Evolutionary conservation across 2,113 vertebrate species (phyloP).

Genomic region (Centropristis striata): DNA sequence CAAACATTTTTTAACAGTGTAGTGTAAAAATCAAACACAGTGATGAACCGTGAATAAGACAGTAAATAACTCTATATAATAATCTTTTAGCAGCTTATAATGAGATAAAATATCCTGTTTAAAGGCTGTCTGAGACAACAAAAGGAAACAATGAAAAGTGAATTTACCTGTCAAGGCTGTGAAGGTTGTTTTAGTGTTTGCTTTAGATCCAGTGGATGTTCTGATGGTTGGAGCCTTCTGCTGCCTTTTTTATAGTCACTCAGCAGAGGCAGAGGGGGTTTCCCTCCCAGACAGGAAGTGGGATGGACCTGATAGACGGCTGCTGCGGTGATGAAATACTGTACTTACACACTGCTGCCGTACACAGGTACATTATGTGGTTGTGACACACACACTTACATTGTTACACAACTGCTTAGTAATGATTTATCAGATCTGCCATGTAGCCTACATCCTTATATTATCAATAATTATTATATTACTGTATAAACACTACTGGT

Average conservation of each 20-base stretch:
- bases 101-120: neutral
- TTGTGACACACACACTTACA: neutral
- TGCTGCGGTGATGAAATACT: conserved; percentile 46
- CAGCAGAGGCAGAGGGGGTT: neutral
- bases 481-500: too few relatives aligned
- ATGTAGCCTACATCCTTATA: too few relatives aligned
- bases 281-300: conserved; percentile 47
- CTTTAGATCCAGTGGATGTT: conserved; percentile 16
- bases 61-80: too few relatives aligned
- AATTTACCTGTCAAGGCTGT: conserved; percentile 55
- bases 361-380: neutral
- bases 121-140: neutral
- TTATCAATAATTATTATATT: too few relatives aligned
- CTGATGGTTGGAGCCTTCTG: too few relatives aligned
- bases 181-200: neutral
- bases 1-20: too few relatives aligned
- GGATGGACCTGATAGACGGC: fast-evolving
- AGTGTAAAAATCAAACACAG: too few relatives aligned
- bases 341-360: conserved; percentile 21
- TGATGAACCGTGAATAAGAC: too few relatives aligned
- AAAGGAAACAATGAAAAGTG: neutral
- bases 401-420: neutral
- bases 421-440: neutral
- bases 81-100: neutral
- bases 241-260: conserved; percentile 45